phyloP scores from a whole-genome alignment of 2,888 invertebrate species.

The Caenorhabditis sulstoni region DNA sequence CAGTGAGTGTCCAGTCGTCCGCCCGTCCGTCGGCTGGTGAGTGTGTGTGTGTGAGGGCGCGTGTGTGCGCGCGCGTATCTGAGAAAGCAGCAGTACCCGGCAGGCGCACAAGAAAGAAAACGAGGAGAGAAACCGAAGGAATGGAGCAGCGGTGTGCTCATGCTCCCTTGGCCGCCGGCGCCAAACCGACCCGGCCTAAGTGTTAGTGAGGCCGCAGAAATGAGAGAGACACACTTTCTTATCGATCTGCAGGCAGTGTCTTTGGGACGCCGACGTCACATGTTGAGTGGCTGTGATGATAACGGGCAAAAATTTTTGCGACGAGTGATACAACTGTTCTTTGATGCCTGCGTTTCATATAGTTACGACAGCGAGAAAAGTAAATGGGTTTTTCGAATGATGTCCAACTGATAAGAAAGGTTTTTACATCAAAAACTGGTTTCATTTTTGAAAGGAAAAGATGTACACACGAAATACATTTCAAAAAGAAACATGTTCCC shows the following conservation, averaged over 20 bases:
- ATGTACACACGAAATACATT: too few species aligned
- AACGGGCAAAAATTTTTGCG: too few species aligned
- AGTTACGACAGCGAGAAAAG: too few species aligned
- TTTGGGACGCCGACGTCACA: neutral
- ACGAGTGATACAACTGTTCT: too few species aligned
- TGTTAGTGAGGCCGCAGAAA: slow-evolving; percentile 13
- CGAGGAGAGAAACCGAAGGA: neutral
- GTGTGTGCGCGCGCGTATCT: slow-evolving; percentile 14
- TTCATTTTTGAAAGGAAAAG: too few species aligned
- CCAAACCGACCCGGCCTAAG: slow-evolving; percentile 8
- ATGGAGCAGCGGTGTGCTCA: slow-evolving; percentile 22
- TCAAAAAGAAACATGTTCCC: too few species aligned
- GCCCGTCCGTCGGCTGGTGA: neutral
- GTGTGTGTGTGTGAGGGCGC: slow-evolving; percentile 29
- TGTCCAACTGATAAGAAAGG: too few species aligned
- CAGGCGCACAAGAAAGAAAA: slow-evolving; percentile 1
- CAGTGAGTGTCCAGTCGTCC: too few species aligned
- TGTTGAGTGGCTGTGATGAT: neutral
- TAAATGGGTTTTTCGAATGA: too few species aligned
- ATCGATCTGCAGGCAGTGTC: slow-evolving; percentile 1
- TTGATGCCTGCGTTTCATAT: too few species aligned
- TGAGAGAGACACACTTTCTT: slow-evolving; percentile 8
- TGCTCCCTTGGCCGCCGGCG: slow-evolving; percentile 15
- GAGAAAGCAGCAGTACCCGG: neutral
- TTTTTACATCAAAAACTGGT: too few species aligned